phyloP scores from a whole-genome alignment of 2,113 vertebrate species.

The Tychaedon coryphoeus region DNA sequence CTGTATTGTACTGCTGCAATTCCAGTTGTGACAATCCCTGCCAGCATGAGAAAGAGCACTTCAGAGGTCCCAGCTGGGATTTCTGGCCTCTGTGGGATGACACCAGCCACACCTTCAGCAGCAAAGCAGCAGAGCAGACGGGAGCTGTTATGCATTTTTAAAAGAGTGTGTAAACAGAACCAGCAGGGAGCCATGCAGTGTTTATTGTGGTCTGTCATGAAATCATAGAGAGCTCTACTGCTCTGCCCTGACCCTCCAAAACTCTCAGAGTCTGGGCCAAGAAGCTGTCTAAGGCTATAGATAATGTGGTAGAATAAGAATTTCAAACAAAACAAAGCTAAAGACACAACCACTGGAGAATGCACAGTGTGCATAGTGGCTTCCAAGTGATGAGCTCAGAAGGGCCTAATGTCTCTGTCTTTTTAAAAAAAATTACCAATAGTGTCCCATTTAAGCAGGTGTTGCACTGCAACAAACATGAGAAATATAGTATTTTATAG shows the following conservation, averaged over 20 bases:
- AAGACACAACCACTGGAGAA: not conserved
- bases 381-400: not conserved
- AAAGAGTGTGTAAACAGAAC: constrained; percentile 38
- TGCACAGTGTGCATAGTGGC: not conserved
- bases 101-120: not conserved
- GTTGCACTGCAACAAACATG: not conserved
- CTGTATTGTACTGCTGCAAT: not conserved
- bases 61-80: not conserved
- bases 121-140: not conserved
- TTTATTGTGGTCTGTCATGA: constrained; percentile 57
- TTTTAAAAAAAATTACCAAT: not conserved
- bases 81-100: not conserved
- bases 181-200: not conserved
- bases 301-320: constrained; percentile 5
- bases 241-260: not conserved
- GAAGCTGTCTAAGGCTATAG: constrained; percentile 25
- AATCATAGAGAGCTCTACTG: constrained; percentile 3
- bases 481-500: not conserved
- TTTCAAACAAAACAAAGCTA: constrained; percentile 24
- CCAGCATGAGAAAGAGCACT: not conserved
- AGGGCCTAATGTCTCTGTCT: not conserved
- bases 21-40: not conserved
- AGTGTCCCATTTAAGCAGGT: not conserved
- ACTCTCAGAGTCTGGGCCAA: constrained; percentile 40
- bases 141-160: not conserved